phyloP scores from a whole-genome alignment of 2,888 invertebrate genomes.

The Agrilus mali region DNA sequence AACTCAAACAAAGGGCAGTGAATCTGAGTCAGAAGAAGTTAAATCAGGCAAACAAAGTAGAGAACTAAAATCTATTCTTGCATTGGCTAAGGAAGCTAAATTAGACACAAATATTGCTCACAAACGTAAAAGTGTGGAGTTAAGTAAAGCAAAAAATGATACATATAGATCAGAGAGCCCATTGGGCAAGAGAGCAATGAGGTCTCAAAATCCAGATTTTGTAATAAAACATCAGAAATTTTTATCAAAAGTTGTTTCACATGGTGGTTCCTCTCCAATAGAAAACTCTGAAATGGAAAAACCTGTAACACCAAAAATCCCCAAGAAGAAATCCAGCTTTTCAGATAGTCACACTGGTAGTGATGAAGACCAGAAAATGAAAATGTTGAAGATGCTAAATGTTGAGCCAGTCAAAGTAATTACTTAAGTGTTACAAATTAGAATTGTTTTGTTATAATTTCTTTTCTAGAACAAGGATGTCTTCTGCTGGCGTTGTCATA shows the following conservation, averaged over 20 bases:
- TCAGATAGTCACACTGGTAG: too few relatives aligned
- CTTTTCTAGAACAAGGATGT: constrained; percentile 43
- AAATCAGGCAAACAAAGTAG: constrained; percentile 19
- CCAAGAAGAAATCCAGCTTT: too few relatives aligned
- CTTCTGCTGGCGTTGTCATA: constrained; percentile 89
- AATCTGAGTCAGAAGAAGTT: background rate
- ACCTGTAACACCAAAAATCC: too few relatives aligned
- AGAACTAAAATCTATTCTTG: constrained; percentile 50
- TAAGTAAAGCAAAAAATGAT: constrained; percentile 21
- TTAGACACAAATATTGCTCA: constrained; percentile 40
- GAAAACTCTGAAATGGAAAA: too few relatives aligned
- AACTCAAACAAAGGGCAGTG: background rate
- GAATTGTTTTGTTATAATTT: background rate
- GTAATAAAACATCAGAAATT: constrained; percentile 48
- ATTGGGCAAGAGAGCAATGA: constrained; percentile 37
- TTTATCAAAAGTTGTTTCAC: constrained; percentile 40
- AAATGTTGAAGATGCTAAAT: background rate
- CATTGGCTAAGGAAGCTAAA: constrained; percentile 55
- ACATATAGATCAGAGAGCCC: constrained; percentile 22
- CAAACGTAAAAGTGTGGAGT: constrained; percentile 34
- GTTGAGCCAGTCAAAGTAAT: background rate
- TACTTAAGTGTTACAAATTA: too few relatives aligned
- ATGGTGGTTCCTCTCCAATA: constrained; percentile 15
- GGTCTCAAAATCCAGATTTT: constrained; percentile 52
- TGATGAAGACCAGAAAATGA: background rate